Base-by-base conservation (phyloP, 2,113 vertebrate genomes). In the Cryptotis parvus region DNA sequence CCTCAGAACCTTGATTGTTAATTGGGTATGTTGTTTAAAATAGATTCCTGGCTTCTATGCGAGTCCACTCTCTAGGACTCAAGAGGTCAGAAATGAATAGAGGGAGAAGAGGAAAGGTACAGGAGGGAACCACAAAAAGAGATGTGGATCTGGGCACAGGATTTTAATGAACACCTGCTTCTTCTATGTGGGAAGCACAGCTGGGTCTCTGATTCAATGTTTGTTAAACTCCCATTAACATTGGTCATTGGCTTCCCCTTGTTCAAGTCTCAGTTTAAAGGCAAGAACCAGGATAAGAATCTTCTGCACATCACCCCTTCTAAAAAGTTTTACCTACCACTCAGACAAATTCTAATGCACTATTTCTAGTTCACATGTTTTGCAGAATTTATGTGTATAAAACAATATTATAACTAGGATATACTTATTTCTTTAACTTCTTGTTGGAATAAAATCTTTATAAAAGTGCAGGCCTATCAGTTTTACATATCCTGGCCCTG, bases 101-200 rank as follows among this genome's bases (percentile, higher is more conserved):
- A 24, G 0, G 2, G 79, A 39, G 63, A 16, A n/a, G 0, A 70
- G 18, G 6, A 27, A 35, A 61, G 20, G 12, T 58, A 37, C 22
- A 16, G 0, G 1, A 35, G 68, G 58, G 52, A 45, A 85, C 80
- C 63, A 73, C 43, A 84, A 61, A 39, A 55, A 35, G 49, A n/a
- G 55, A 22, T 24, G 6, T 20, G 41, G 39, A 18, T 77, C 24
- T 49, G 39, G 7, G 45, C 11, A 65, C 70, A 63, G 58, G 78
- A 45, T 79, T 79, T 77, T 75, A 80, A 84, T 87, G 27, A 88
- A 33, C 24, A 80, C 26, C 75, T 52, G 49, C 22, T 58, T 94
- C 85, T 85, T 39, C 39, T 41, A 58, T 66, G 63, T 77, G 11
- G 39, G n/a, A 94, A 73, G 43, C 63, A 29, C 20, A 70, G 61